phyloP scores from a whole-genome alignment of 2,113 vertebrate genomes.

The Pterocles gutturalis region DNA sequence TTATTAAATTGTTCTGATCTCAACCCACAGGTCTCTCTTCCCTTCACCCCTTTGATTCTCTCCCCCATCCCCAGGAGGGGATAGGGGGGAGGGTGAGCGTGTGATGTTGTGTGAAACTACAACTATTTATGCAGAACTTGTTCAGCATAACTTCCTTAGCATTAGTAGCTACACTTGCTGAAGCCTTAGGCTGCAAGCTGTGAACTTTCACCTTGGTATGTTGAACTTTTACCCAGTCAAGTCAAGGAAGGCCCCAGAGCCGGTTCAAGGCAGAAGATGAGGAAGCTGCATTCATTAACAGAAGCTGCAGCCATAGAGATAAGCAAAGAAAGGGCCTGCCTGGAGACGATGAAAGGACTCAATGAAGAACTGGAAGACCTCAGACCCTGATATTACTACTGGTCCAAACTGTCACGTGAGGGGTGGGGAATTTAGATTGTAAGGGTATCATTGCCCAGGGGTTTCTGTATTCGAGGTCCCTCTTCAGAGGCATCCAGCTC shows the following conservation, averaged over 20 bases:
- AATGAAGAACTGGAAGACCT: not conserved
- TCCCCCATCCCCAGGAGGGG: too few relatives aligned
- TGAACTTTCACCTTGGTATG: not conserved
- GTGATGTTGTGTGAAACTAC: too few relatives aligned
- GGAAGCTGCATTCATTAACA: not conserved
- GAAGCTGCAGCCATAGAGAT: not conserved
- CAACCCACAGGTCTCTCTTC: too few relatives aligned
- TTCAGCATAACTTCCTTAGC: not conserved
- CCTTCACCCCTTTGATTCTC: too few relatives aligned
- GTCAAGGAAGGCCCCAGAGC: not conserved
- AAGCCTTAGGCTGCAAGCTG: not conserved
- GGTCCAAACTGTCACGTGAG: not conserved
- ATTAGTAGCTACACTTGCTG: not conserved
- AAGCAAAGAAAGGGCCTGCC: not conserved
- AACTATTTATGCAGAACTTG: not conserved
- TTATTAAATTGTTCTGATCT: too few relatives aligned
- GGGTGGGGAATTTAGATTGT: not conserved
- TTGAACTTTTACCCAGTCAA: not conserved
- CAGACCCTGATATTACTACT: not conserved
- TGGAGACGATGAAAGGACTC: not conserved
- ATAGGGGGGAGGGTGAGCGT: too few relatives aligned
- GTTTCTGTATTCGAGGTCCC: not conserved
- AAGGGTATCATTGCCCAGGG: fast-evolving
- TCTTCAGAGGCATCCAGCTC: not conserved
- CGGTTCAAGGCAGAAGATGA: not conserved